These are phyloP conservation scores for Monopterus albus DNA, from an alignment of 2,113 vertebrate species.

Conservation along the genomic window DNA sequence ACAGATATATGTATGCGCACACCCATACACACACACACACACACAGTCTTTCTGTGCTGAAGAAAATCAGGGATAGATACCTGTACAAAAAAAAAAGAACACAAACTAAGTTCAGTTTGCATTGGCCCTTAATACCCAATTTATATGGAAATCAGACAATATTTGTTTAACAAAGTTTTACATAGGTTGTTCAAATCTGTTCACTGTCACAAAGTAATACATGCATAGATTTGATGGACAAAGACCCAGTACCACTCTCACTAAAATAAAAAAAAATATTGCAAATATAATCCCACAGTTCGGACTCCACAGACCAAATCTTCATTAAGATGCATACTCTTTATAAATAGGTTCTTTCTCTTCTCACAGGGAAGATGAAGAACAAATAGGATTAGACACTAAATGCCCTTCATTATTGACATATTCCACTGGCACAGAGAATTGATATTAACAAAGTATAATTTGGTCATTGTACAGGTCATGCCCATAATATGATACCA, in stretches of 20 bases:
- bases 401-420: slow-evolving; percentile 1
- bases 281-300: not conserved
- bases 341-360: not conserved
- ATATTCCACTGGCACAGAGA: not conserved
- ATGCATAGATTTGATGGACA: slow-evolving; percentile 40
- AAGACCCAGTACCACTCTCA: not conserved
- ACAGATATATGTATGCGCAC: too few relatives aligned
- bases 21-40: not conserved
- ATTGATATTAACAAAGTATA: not conserved
- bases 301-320: not conserved
- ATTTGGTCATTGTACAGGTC: slow-evolving; percentile 3
- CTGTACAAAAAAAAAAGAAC: not conserved
- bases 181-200: slow-evolving; percentile 25
- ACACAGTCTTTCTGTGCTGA: not conserved
- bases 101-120: not conserved
- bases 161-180: slow-evolving; percentile 41
- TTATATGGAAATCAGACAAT: slow-evolving; percentile 56
- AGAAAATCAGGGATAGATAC: not conserved
- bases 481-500: not conserved
- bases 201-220: slow-evolving; percentile 13
- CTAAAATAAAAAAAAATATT: not conserved
- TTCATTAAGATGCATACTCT: not conserved
- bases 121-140: slow-evolving; percentile 29
- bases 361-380: not conserved
- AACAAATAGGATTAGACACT: slow-evolving; percentile 5